These are phyloP conservation scores for Suricata suricatta DNA, from an alignment of 2,113 vertebrate genomes.

Conservation along the genomic window DNA sequence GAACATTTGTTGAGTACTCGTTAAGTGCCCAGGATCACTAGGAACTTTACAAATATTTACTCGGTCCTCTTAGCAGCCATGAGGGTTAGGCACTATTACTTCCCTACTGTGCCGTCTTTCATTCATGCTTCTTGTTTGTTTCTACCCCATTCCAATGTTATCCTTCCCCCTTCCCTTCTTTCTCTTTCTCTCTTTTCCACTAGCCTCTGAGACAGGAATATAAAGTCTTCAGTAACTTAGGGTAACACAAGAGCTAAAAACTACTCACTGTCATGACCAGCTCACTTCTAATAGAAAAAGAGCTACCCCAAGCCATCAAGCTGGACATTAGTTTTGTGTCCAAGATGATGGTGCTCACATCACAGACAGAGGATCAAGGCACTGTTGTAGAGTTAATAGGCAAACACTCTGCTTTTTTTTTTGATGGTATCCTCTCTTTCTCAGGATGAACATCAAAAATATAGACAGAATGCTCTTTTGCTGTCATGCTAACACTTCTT, in stretches of 20 bases:
- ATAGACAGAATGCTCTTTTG: conserved; percentile 66
- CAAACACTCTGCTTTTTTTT: background rate
- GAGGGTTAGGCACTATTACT: background rate
- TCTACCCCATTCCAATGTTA: background rate
- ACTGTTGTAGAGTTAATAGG: background rate
- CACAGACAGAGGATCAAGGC: background rate
- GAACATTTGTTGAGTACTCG: background rate
- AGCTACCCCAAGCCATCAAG: background rate
- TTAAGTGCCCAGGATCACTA: background rate
- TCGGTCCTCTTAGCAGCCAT: background rate
- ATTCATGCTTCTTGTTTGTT: background rate
- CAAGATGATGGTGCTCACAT: background rate
- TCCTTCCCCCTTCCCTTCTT: background rate
- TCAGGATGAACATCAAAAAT: conserved; percentile 34
- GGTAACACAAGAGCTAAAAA: background rate
- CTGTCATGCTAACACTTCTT: conserved; percentile 65
- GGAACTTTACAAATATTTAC: background rate
- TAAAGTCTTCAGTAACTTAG: background rate
- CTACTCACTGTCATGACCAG: background rate
- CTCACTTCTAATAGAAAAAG: background rate
- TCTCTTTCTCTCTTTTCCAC: background rate
- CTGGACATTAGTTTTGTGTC: background rate
- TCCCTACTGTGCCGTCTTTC: background rate
- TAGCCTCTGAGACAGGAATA: background rate
- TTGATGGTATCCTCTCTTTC: conserved; percentile 34